Evolutionary conservation across 2,113 vertebrate genomes (phyloP).

Genomic region (Nycticorax nycticorax): DNA sequence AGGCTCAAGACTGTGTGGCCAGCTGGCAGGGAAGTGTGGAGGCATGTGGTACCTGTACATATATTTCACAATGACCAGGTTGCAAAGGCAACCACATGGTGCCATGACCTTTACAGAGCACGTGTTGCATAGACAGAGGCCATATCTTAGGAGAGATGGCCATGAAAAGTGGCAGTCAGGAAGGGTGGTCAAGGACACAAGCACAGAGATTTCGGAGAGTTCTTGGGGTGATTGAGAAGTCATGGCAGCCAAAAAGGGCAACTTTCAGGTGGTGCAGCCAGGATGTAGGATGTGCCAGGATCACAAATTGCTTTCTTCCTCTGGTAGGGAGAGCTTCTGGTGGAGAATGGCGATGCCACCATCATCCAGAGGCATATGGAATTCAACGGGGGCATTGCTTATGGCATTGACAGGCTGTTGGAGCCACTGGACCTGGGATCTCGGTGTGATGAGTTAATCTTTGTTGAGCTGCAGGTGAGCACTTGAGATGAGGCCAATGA

Average conservation of each 20-base stretch:
- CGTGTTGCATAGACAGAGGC: neutral
- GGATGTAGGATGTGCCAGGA: neutral
- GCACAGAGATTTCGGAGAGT: neutral
- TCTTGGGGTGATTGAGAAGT: neutral
- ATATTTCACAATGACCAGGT: neutral
- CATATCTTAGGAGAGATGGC: neutral
- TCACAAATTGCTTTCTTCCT: neutral
- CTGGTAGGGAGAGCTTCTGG: constrained; percentile 82
- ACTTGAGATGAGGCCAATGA: neutral
- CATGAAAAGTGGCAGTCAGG: neutral
- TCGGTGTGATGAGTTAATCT: constrained; percentile 81
- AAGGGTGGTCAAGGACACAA: neutral
- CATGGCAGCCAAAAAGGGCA: neutral
- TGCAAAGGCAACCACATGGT: neutral
- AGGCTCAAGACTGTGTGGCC: neutral
- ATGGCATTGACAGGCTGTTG: constrained; percentile 88
- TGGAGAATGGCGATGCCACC: constrained; percentile 77
- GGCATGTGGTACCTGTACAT: neutral
- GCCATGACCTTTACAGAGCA: neutral
- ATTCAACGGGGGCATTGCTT: constrained; percentile 86
- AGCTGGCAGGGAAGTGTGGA: neutral
- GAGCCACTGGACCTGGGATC: constrained; percentile 91
- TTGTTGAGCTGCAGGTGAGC: constrained; percentile 34
- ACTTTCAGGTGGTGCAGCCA: neutral
- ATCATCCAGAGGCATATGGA: constrained; percentile 83